Percentiles rank a stretch among this genome's conserved stretches.
These are phyloP conservation scores for Syngnathus scovelli DNA, from an alignment of 2,113 vertebrate species.

Conservation along the genomic window DNA sequence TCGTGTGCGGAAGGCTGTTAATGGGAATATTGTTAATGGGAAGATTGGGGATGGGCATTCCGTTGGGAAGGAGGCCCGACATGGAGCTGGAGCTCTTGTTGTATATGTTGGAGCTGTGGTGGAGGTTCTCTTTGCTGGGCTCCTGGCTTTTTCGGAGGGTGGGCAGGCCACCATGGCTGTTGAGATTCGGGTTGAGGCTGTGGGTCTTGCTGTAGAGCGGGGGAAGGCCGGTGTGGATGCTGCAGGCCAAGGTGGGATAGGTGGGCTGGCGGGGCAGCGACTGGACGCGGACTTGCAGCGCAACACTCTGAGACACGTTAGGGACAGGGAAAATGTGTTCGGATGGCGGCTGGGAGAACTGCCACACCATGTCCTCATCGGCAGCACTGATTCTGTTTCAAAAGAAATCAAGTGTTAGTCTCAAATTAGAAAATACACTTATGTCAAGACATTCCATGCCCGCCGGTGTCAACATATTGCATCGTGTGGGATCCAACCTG, in stretches of 20 bases:
- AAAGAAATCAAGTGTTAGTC: slow-evolving; percentile 1
- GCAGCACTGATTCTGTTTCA: slow-evolving; percentile 88
- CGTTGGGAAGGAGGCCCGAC: slow-evolving; percentile 51
- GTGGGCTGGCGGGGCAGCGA: slow-evolving; percentile 93
- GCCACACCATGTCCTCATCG: slow-evolving; percentile 87
- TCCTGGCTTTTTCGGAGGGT: slow-evolving; percentile 57
- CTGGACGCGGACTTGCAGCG: slow-evolving; percentile 94
- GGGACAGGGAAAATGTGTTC: slow-evolving; percentile 96
- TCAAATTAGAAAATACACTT: slow-evolving; percentile 1
- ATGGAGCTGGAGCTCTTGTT: slow-evolving; percentile 68
- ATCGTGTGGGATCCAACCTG: slow-evolving; percentile 72
- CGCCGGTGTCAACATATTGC: slow-evolving; percentile 9
- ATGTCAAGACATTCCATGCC: not conserved
- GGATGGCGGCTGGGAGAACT: slow-evolving; percentile 88
- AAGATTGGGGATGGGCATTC: slow-evolving; percentile 55
- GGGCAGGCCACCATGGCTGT: slow-evolving; percentile 56
- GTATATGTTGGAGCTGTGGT: slow-evolving; percentile 69
- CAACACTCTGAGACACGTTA: slow-evolving; percentile 91
- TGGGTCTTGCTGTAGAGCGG: slow-evolving; percentile 61
- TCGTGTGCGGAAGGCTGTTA: slow-evolving; percentile 47
- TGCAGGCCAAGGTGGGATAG: slow-evolving; percentile 89
- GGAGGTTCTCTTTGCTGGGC: slow-evolving; percentile 46
- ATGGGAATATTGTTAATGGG: slow-evolving; percentile 64
- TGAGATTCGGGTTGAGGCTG: slow-evolving; percentile 61
- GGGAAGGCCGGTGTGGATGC: slow-evolving; percentile 82